These are phyloP conservation scores for Yasuhikotakia modesta DNA, from an alignment of 2,797 vertebrate genomes.

Conservation along the genomic window DNA sequence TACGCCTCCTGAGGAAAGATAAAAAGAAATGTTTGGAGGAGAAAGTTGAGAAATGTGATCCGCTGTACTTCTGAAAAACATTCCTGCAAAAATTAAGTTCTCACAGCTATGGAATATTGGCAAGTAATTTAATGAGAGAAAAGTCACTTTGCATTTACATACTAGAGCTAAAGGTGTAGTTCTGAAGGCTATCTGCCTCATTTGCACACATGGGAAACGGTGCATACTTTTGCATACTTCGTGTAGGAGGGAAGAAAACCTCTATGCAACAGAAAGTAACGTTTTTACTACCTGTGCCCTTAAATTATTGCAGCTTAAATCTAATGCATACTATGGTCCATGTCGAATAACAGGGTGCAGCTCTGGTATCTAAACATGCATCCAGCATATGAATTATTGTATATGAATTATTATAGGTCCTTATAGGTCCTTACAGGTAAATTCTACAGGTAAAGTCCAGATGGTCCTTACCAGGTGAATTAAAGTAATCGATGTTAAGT, in stretches of 20 bases:
- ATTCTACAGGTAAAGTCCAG: too few relatives aligned
- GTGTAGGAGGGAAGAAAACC: constrained; percentile 65
- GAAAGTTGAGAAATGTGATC: neutral
- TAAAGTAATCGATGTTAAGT: neutral
- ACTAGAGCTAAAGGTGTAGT: neutral
- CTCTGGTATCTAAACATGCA: constrained; percentile 19
- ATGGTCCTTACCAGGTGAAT: too few relatives aligned
- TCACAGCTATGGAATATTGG: too few relatives aligned
- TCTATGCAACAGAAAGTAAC: constrained; percentile 71
- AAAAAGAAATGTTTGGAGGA: neutral
- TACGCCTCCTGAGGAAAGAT: constrained; percentile 89
- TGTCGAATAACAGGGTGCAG: neutral
- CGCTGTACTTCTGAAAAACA: too few relatives aligned
- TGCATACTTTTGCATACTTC: constrained; percentile 65
- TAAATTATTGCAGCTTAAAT: constrained; percentile 39
- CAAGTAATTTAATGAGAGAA: neutral
- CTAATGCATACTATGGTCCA: neutral
- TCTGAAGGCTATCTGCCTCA: constrained; percentile 16
- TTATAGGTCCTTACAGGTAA: too few relatives aligned
- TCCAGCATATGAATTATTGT: too few relatives aligned
- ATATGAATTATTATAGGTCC: too few relatives aligned
- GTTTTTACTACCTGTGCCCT: constrained; percentile 63
- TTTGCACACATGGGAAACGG: constrained; percentile 52
- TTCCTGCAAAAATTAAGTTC: too few relatives aligned
- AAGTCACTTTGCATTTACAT: constrained; percentile 24